A percentile compares a stretch with the other conserved stretches of the same genome.
phyloP scores from a whole-genome alignment of 2,797 vertebrate species.

The Phrynocephalus guinanensis region DNA sequence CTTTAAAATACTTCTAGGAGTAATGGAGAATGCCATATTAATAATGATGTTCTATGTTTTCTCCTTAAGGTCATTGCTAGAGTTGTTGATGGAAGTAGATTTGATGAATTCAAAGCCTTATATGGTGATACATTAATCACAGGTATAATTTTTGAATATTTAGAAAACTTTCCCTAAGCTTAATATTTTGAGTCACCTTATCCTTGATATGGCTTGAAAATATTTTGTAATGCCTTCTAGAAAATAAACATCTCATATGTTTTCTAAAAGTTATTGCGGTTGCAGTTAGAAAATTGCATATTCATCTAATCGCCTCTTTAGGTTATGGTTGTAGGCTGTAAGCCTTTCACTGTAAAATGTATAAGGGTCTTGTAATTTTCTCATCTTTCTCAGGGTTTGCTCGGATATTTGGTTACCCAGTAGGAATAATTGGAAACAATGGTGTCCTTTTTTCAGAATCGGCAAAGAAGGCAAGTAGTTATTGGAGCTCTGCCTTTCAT shows the following conservation, averaged over 20 bases:
- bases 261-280: neutral
- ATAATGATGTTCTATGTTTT: conserved; percentile 38
- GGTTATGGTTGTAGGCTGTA: neutral
- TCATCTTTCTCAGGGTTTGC: conserved; percentile 86
- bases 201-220: neutral
- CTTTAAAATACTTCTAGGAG: neutral
- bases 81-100: conserved; percentile 97
- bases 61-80: conserved; percentile 91
- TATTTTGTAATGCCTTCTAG: neutral
- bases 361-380: conserved; percentile 47
- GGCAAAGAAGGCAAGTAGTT: conserved; percentile 90
- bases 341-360: conserved; percentile 21
- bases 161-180: neutral
- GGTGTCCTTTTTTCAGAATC: conserved; percentile 98
- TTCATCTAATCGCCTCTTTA: neutral
- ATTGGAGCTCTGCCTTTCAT: conserved; percentile 19
- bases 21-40: neutral
- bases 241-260: neutral
- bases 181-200: conserved; percentile 17
- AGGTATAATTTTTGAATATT: conserved; percentile 77
- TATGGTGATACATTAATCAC: conserved; percentile 97
- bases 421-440: conserved; percentile 98
- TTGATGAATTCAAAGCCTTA: conserved; percentile 96
- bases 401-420: conserved; percentile 95
- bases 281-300: too few species aligned